phyloP scores from a whole-genome alignment of 37 sponge, comb jelly and placozoan species.

The Halichondria panicea region DNA sequence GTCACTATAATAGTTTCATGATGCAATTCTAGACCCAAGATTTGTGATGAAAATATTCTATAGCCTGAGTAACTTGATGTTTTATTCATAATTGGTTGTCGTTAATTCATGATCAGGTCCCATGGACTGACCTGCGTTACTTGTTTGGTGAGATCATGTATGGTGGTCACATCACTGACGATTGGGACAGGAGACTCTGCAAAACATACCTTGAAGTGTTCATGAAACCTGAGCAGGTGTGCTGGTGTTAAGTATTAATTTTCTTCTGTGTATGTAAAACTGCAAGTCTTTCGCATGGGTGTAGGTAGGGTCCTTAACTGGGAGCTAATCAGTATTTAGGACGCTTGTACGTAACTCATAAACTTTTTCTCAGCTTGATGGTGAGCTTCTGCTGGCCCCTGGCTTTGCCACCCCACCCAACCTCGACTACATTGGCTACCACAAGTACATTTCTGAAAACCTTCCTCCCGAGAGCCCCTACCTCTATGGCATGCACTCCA shows the following conservation, averaged over 20 bases:
- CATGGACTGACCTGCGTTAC: constrained; percentile 99
- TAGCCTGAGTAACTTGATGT: background rate
- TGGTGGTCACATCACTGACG: constrained; percentile 99
- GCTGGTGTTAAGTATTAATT: no score
- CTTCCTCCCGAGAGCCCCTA: constrained; percentile 97
- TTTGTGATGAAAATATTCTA: background rate
- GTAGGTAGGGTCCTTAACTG: no score
- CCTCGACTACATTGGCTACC: constrained; percentile 91
- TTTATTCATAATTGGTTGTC: background rate
- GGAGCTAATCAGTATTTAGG: no score
- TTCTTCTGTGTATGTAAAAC: no score
- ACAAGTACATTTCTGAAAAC: constrained; percentile 89
- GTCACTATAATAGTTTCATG: constrained; percentile 1
- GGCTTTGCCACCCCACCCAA: constrained; percentile 92
- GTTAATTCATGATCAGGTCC: constrained; percentile 49
- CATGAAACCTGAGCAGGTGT: constrained; percentile 94
- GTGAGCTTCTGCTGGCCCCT: constrained; percentile 86
- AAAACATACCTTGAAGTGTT: constrained; percentile 95
- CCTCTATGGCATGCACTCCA: constrained; percentile 99
- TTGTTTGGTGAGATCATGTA: constrained; percentile 99
- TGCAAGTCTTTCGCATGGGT: no score
- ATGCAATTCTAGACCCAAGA: background rate
- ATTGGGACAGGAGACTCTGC: constrained; percentile 98
- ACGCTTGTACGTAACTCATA: background rate
- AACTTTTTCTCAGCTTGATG: constrained; percentile 70